A percentile compares a stretch with the other conserved stretches of the same genome.
Conservation (phyloP, 2,888 invertebrate species). For the Odontocolon sp. region DNA sequence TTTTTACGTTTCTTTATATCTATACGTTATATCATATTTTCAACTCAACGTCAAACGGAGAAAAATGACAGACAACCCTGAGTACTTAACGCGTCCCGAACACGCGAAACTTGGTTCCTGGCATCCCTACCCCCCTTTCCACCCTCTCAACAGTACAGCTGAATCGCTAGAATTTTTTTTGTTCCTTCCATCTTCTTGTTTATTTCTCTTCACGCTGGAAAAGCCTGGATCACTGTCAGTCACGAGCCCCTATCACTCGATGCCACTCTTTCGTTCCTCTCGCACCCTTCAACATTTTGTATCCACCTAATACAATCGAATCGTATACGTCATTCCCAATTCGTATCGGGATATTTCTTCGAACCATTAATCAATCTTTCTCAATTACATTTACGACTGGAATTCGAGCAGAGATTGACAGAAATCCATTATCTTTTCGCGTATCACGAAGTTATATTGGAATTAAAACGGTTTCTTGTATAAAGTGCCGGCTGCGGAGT, state of each 20-base stretch:
- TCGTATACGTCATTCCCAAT: neutral
- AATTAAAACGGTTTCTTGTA: neutral
- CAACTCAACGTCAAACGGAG: constrained; percentile 39
- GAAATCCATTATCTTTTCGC: neutral
- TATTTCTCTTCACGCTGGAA: constrained; percentile 11
- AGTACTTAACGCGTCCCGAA: constrained; percentile 19
- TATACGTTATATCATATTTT: constrained; percentile 14
- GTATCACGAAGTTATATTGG: neutral
- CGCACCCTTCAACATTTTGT: neutral
- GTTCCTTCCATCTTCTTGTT: neutral
- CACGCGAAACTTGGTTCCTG: neutral
- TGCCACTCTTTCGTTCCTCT: constrained; percentile 1
- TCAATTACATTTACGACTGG: constrained; percentile 24
- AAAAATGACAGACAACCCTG: constrained; percentile 32
- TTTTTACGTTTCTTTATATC: neutral
- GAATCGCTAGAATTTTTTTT: constrained; percentile 4
- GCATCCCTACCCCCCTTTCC: neutral
- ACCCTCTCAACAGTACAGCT: neutral
- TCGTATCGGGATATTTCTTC: constrained; percentile 2
- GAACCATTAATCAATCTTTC: constrained; percentile 18
- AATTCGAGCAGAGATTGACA: constrained; percentile 18
- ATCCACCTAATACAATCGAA: neutral
- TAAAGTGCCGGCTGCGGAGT: too few relatives aligned
- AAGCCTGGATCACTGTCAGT: constrained; percentile 20
- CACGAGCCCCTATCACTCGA: constrained; percentile 19